Evolutionary conservation across 2,113 vertebrate species (phyloP), one percentile per base, ranked within the genome.

Genomic region (Turdus rufiventris): DNA sequence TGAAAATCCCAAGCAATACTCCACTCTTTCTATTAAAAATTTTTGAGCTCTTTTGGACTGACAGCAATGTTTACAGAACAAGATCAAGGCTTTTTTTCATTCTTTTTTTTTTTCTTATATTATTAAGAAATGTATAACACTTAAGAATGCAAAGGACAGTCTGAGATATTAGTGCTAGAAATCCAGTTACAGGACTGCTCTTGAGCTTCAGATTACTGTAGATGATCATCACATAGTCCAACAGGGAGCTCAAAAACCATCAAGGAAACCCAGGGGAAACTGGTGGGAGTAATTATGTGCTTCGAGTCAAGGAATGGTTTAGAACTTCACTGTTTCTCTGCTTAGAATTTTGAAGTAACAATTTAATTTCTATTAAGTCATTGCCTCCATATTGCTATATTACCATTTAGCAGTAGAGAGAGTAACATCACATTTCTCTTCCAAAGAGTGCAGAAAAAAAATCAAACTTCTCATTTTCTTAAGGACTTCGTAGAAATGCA

Each of bases 1-100:
- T 88, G 73, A 91, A 96, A 96, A 95, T 93, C 78, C 75, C 79
- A 57, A 91, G 88, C 62, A 95, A 42, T 87, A 47, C 25, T 93
- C 51, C 24, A 75, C 57, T 85, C 43, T 81, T 95, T 91, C 83
- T 95, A 76, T 94, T 94, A 89, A 95, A 74, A 85, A 31, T 58
- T 91, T 86, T 90, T 62, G 85, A 88, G 65, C 67, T 75, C 18
- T 93, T 89, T 85, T 94, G 56, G 23, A 63, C 68, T 73, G 51
- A 66, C 66, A 94, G 43, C 31, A 87, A 15, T 65, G 40, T 95
- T 96, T 90, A 83, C 34, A 77, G 71, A 91, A 73, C 56, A 91
- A 72, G 67, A 90, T 74, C 24, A 72, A 76, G 23, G 36, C 16
- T 72, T 51, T 71, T 13, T 16, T 7, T 21, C 42, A 15, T 26